Evolutionary conservation across 2,888 invertebrate species (phyloP).

Genomic region (Yponomeuta sedellus): DNA sequence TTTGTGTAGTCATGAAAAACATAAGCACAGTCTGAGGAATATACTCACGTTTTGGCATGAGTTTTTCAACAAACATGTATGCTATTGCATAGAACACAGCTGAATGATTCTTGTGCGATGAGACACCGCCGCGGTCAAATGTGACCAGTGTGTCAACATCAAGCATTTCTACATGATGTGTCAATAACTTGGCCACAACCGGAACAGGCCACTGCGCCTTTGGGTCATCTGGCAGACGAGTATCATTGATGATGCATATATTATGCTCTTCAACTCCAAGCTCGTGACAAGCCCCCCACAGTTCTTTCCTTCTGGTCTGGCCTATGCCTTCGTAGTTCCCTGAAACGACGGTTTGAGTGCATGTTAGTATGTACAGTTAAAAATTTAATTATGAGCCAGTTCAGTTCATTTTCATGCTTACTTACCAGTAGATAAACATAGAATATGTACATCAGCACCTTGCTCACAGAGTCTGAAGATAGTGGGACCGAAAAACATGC

Average conservation of each 20-base stretch:
- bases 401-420: background rate
- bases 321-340: slow-evolving; percentile 82
- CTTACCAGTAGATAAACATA: slow-evolving; percentile 91
- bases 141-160: slow-evolving; percentile 91
- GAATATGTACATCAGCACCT: slow-evolving; percentile 83
- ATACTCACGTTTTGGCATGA: slow-evolving; percentile 83
- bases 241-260: slow-evolving; percentile 83
- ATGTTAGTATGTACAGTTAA: background rate
- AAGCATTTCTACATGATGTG: slow-evolving; percentile 80
- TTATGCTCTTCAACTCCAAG: slow-evolving; percentile 88
- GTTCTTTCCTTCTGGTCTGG: slow-evolving; percentile 81
- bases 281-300: slow-evolving; percentile 86
- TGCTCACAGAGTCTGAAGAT: slow-evolving; percentile 82
- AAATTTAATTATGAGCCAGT: too few relatives aligned
- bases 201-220: slow-evolving; percentile 83
- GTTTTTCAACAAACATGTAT: slow-evolving; percentile 84
- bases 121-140: slow-evolving; percentile 96
- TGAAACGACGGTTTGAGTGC: slow-evolving; percentile 36
- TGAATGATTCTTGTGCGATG: slow-evolving; percentile 94
- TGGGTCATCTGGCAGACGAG: slow-evolving; percentile 86
- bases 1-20: background rate
- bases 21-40: background rate
- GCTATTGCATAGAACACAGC: slow-evolving; percentile 89
- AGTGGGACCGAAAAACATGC: slow-evolving; percentile 98
- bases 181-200: slow-evolving; percentile 59